These are phyloP conservation scores for Scalopus aquaticus DNA, from an alignment of 2,113 vertebrate genomes.

Conservation along the genomic window DNA sequence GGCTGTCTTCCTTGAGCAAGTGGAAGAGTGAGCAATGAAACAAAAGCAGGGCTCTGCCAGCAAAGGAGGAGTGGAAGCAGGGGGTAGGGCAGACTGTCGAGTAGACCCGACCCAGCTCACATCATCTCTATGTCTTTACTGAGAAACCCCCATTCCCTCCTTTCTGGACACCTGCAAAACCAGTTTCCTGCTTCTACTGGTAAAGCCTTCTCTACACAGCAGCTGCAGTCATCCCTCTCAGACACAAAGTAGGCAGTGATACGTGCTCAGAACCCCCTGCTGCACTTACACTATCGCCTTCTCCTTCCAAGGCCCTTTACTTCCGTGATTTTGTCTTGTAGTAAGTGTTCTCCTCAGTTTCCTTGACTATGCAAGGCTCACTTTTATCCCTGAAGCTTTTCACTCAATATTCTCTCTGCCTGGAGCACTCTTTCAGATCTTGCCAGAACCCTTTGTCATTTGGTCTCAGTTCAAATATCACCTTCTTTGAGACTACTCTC, in stretches of 20 bases:
- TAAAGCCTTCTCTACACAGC: not conserved
- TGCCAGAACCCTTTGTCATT: not conserved
- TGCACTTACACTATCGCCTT: not conserved
- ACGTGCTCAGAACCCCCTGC: not conserved
- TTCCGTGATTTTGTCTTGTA: not conserved
- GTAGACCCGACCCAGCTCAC: not conserved
- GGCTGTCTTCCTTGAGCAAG: not conserved
- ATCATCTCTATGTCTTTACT: not conserved
- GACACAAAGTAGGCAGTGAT: not conserved
- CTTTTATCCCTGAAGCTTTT: not conserved
- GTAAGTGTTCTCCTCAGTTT: not conserved
- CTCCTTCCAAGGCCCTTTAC: not conserved
- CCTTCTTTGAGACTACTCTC: not conserved
- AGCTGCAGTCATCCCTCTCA: not conserved
- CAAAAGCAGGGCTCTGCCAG: not conserved
- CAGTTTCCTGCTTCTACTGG: not conserved
- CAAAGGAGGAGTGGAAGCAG: not conserved
- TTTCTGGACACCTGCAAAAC: not conserved
- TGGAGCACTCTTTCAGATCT: not conserved
- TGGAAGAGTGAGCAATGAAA: not conserved
- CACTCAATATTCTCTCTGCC: not conserved
- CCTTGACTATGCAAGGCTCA: not conserved
- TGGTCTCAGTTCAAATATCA: not conserved
- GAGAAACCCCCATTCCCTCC: not conserved
- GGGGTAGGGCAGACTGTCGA: not conserved